Evolutionary conservation across 2,797 vertebrate species (phyloP), one percentile per base, ranked within the genome.

Genomic region (Lepus townsendii): DNA sequence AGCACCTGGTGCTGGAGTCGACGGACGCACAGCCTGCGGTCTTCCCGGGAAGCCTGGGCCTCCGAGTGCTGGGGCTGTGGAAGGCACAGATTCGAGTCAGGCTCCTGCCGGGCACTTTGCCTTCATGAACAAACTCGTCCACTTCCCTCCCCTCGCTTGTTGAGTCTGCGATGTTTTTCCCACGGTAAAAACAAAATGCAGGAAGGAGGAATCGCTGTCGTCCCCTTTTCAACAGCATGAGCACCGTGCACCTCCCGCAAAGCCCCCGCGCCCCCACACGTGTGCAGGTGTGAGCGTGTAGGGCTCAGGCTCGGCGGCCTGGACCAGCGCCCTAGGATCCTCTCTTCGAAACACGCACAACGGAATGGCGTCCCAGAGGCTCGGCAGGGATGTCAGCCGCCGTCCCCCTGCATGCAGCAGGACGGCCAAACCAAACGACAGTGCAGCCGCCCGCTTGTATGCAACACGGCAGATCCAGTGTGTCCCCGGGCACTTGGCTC

Each of bases 1-100:
- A 96, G 86, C 79, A 97, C 63, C 94, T 97, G 96, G 90, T 98
- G 98, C n/a, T 71, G 92, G 32, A 98, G 97, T 78, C 94, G 97
- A 96, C 95, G 90, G 79, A 65, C 52, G 0, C 92, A 66, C 80
- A 90, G 93, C 96, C 97, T 94, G 79, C 98, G 97, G 50, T 95
- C 96, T 30, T 98, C 82, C 79, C 91, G 80, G 0, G 73, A 78
- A 38, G 73, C 2, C 91, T 95, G 96, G 7, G 93, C 97, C 91
- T 96, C 84, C 7, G 97, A 38, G 52, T 97, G 94, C 30, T 62
- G 90, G 83, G 98, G 97, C 98, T 98, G 91, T 0, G 0, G 26
- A 38, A 19, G 50, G 7, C 35, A 75, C 7, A 47, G 35, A 47
- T 8, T 47, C 42, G 42, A 47, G 42, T 47, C 42, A 47, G 42